Evolutionary conservation across 2,797 vertebrate species (phyloP).

Genomic region (Aphelocoma californica): DNA sequence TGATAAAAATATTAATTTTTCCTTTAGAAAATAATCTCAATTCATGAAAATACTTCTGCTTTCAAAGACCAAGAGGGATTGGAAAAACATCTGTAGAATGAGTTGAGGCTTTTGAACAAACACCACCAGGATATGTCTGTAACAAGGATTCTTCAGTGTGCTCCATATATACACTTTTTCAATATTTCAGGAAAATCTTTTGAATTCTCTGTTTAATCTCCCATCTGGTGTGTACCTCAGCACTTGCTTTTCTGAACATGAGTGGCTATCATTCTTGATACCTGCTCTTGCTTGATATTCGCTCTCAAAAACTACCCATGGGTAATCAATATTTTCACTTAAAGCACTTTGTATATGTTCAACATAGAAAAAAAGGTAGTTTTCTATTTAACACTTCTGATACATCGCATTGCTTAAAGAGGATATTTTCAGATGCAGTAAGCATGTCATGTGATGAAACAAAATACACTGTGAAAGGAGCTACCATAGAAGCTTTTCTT

Average conservation of each 20-base stretch:
- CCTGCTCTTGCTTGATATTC: not conserved
- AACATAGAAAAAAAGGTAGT: not conserved
- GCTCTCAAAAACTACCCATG: not conserved
- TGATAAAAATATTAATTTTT: not conserved
- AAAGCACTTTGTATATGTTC: not conserved
- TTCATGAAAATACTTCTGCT: not conserved
- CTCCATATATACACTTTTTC: not conserved
- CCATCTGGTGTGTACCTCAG: not conserved
- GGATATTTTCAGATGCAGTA: not conserved
- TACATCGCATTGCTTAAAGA: not conserved
- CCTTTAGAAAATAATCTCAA: not conserved
- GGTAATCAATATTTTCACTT: not conserved
- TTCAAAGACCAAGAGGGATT: not conserved
- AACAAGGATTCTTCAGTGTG: not conserved
- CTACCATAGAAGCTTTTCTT: not conserved
- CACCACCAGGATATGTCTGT: not conserved
- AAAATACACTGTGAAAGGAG: not conserved
- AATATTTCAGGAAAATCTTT: conserved; percentile 5
- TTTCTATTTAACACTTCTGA: not conserved
- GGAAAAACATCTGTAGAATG: not conserved
- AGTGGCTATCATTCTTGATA: not conserved
- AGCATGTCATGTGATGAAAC: not conserved
- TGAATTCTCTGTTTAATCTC: not conserved
- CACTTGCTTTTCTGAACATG: not conserved
- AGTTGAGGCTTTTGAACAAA: conserved; percentile 1